Evolutionary conservation across 2,113 vertebrate species (phyloP).

Genomic region (Drymodes brunneopygia): DNA sequence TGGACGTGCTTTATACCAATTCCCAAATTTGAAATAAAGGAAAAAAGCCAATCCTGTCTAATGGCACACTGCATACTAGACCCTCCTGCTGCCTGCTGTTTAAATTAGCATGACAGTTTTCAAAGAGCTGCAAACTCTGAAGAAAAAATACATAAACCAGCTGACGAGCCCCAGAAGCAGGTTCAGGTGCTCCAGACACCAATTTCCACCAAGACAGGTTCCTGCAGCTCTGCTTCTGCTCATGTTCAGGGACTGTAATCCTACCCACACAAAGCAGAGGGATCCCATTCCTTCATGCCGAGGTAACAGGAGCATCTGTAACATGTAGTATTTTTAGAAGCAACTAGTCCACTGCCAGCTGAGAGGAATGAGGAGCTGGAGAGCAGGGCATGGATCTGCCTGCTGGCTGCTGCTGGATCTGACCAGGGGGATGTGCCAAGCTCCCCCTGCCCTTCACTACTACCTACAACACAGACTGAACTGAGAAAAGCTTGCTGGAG

Average conservation of each 20-base stretch:
- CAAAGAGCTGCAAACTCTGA: not conserved
- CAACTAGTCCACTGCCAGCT: not conserved
- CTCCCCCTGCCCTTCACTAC: not conserved
- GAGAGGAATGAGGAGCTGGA: not conserved
- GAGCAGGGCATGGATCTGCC: not conserved
- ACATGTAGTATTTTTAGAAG: slow-evolving; percentile 16
- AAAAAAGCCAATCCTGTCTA: not conserved
- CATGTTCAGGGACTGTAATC: not conserved
- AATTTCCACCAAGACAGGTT: not conserved
- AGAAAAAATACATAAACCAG: not conserved
- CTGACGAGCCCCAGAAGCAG: not conserved
- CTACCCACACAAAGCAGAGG: not conserved
- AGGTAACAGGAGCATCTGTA: slow-evolving; percentile 27
- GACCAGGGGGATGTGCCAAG: not conserved
- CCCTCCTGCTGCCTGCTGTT: not conserved
- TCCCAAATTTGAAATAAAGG: not conserved
- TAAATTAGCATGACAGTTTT: not conserved
- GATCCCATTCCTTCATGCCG: not conserved
- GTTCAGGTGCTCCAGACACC: not conserved
- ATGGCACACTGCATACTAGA: not conserved
- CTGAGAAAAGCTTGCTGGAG: not conserved
- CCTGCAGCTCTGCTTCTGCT: not conserved
- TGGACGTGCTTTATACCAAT: not conserved
- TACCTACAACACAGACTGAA: not conserved
- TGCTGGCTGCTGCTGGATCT: not conserved